Evolutionary conservation across 2,888 invertebrate species (phyloP).

Genomic region (Lasioglossum malachurum): DNA sequence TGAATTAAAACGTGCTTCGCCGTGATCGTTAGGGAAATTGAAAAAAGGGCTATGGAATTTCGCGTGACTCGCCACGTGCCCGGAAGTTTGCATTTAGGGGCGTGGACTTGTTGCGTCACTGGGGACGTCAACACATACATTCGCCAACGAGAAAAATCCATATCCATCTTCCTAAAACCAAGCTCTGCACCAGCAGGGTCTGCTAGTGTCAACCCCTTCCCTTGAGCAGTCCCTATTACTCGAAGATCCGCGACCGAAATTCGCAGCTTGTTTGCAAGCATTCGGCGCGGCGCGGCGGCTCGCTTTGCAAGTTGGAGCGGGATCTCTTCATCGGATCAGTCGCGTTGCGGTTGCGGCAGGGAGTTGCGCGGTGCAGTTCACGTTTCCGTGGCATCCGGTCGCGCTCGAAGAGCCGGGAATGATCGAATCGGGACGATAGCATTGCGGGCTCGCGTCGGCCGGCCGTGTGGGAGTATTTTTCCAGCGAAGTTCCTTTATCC

Average conservation of each 20-base stretch:
- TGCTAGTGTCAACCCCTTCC: not conserved
- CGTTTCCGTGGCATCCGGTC: not conserved
- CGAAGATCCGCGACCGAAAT: constrained; percentile 15
- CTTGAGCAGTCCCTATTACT: not conserved
- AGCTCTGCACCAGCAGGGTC: not conserved
- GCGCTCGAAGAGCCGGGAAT: constrained; percentile 37
- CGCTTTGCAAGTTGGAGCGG: constrained; percentile 63
- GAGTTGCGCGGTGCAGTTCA: not conserved
- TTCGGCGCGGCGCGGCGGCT: constrained; percentile 16
- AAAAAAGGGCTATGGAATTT: constrained; percentile 12
- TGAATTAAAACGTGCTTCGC: constrained; percentile 34
- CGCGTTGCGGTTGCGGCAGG: not conserved
- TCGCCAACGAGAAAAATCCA: no score
- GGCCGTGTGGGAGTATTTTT: constrained; percentile 48
- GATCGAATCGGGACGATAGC: constrained; percentile 72
- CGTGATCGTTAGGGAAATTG: constrained; percentile 18
- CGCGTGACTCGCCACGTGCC: constrained; percentile 9
- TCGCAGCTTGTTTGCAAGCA: not conserved
- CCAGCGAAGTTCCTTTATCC: constrained; percentile 53
- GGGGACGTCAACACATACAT: no score
- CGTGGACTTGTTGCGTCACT: not conserved
- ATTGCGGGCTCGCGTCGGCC: constrained; percentile 44
- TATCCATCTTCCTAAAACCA: no score
- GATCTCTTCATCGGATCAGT: constrained; percentile 71
- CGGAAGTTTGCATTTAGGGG: not conserved